phyloP scores from a whole-genome alignment of 2,888 invertebrate species.

The Odontocolon sp. region DNA sequence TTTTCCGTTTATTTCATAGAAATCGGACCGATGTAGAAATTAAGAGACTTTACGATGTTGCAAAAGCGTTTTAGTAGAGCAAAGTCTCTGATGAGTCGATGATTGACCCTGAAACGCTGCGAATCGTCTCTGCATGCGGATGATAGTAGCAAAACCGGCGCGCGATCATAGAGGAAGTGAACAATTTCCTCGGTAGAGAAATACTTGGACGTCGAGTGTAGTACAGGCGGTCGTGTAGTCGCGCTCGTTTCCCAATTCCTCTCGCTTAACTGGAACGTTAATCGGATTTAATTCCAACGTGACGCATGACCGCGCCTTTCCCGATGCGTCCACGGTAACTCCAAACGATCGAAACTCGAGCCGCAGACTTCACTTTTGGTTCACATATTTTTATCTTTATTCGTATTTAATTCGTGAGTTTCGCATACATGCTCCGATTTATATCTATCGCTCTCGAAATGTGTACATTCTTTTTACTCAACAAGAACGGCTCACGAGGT shows the following conservation, averaged over 20 bases:
- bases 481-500: not conserved
- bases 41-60: too few relatives aligned
- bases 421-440: not conserved
- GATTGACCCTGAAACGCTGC: constrained; percentile 51
- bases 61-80: constrained; percentile 3
- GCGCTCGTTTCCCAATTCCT: constrained; percentile 41
- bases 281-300: constrained; percentile 50
- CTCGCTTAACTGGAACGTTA: constrained; percentile 50
- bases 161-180: constrained; percentile 52
- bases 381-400: too few relatives aligned
- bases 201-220: constrained; percentile 29
- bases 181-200: constrained; percentile 56
- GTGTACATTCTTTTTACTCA: not conserved
- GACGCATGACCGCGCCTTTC: constrained; percentile 34
- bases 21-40: constrained; percentile 46
- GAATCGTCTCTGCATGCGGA: too few relatives aligned
- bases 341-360: constrained; percentile 1
- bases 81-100: not conserved
- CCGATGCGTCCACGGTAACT: not conserved
- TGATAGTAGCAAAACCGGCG: not conserved
- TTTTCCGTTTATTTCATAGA: constrained; percentile 26
- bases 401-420: not conserved
- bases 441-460: not conserved
- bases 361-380: not conserved
- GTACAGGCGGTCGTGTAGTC: not conserved